Evolutionary conservation across 2,113 vertebrate genomes (phyloP), one percentile per base, ranked within the genome.

Genomic region (Takifugu flavidus): DNA sequence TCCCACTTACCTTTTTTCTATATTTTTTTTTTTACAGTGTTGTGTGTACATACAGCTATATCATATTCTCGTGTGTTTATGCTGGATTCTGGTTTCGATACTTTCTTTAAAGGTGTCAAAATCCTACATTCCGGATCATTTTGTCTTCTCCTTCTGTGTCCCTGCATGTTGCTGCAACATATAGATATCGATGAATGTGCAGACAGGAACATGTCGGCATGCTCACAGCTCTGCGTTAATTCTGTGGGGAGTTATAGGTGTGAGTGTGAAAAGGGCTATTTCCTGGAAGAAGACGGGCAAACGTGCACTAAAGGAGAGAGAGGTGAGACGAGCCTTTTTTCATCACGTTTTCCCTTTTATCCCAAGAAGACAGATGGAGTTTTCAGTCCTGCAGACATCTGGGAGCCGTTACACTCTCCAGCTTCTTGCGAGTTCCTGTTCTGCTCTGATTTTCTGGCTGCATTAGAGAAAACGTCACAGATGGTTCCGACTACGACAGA

Each of bases 141-240:
- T 45, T 10, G 13, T 27, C 28, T 10, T 49, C 45, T n/a, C 13
- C 13, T 47, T 47, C n/a, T 49, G 47, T n/a, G n/a, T 56, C 10
- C 42, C 3, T 10, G 34, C 34, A 39, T 39, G 45, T 67, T 54
- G 43, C 6, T 54, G 0, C 34, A 47, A 79, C 64, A 20, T 46
- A 2, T 50, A 99, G 97, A 99, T 85, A 91, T 98, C 0, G 93
- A 99, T 0, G 97, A 99, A 78, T 99, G 97, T 53, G 87, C 90
- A 52, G 81, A 78, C 0, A 92, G 88, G 82, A 97, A 94, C 0
- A 82, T 79, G 70, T 94, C 92, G 0, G 82, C 91, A 0, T 99
- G 96, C 59, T 92, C 94, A 12, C 96, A 98, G 74, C 84, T 92
- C 81, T 98, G 97, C 56, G 6, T 95, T 75, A 99, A 99, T 86